Base-by-base conservation (phyloP, 2,888 invertebrate species). In the Xanthorhoe designata region DNA sequence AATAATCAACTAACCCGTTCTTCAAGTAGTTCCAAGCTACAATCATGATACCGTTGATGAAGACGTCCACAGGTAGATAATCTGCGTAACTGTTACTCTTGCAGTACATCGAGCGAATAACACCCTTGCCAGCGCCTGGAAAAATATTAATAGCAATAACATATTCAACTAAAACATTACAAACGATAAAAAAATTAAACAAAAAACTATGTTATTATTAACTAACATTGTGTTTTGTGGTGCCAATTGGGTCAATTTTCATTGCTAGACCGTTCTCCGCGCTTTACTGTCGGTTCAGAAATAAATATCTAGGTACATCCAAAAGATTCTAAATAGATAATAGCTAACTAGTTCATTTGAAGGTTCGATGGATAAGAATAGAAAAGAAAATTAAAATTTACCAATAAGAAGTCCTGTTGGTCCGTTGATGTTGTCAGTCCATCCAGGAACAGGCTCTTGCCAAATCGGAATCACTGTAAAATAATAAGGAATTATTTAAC, bases 391-490 rank as follows among this genome's bases (percentile, higher is more conserved):
- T 38, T 13, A 38, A 5, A 38, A 35, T 47, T 65, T 56, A 66
- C 92, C 92, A 65, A 91, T 97, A 3, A 98, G 90, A 0, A 97
- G 90, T 7, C 98, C 98, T 0, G 96, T 96, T 0, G 98, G 98
- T n/a, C 98, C 98, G 80, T 98, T 98, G 62, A 98, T 96, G 79
- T 98, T 98, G 84, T 98, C 98, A 0, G 98, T 97, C 98, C 98
- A 85, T 72, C 96, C 98, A 0, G 97, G 97, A 0, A 97, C 81
- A 0, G 98, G 98, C 68, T 97, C 97, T 79, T 95, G 96, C 96
- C 96, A 97, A 52, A 97, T 94, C 1, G 98, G 98, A 66, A 98
- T 97, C 19, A 99, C 96, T 95, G 79, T 0, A 79, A 83, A 47
- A 49, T 15, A 18, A 24, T 8, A 17, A 42, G 24, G 1, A 24